phyloP scores from a whole-genome alignment of 2,888 invertebrate genomes.

The Hyposoter didymator region DNA sequence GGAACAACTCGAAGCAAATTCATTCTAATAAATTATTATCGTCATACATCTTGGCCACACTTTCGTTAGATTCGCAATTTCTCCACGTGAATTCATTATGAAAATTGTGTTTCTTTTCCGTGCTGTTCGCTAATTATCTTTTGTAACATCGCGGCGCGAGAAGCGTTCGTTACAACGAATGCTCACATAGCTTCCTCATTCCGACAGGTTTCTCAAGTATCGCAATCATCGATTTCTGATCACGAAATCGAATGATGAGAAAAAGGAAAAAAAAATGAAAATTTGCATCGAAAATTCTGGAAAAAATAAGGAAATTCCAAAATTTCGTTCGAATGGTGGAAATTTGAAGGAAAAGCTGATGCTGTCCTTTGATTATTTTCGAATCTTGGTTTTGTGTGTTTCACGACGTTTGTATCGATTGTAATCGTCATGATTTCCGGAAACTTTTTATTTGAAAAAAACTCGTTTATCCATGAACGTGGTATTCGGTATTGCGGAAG shows the following conservation, averaged over 20 bases:
- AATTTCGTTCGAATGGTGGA: not conserved
- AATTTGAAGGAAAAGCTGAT: not conserved
- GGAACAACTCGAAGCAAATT: slow-evolving; percentile 2
- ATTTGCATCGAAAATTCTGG: not conserved
- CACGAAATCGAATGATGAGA: not conserved
- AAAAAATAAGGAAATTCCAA: not conserved
- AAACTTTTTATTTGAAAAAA: not conserved
- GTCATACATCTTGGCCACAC: slow-evolving; percentile 35
- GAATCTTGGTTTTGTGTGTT: not conserved
- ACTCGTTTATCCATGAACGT: slow-evolving; percentile 2
- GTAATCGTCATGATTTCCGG: not conserved
- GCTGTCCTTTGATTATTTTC: not conserved
- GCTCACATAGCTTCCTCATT: slow-evolving; percentile 16
- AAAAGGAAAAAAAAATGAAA: not conserved
- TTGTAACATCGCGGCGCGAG: slow-evolving; percentile 6
- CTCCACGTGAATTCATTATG: slow-evolving; percentile 25
- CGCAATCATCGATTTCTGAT: slow-evolving; percentile 8
- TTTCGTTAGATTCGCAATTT: slow-evolving; percentile 42
- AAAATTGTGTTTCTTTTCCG: slow-evolving; percentile 19
- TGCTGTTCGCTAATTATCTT: slow-evolving; percentile 4
- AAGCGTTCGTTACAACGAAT: not conserved
- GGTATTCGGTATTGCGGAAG: slow-evolving; percentile 16
- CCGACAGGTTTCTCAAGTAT: not conserved
- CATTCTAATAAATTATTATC: slow-evolving; percentile 39
- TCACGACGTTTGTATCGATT: not conserved